Evolutionary conservation across 1,140 invertebrate genomes (phyloP), one percentile per base, ranked within the genome.

Genomic region (Eriosoma lanigerum): DNA sequence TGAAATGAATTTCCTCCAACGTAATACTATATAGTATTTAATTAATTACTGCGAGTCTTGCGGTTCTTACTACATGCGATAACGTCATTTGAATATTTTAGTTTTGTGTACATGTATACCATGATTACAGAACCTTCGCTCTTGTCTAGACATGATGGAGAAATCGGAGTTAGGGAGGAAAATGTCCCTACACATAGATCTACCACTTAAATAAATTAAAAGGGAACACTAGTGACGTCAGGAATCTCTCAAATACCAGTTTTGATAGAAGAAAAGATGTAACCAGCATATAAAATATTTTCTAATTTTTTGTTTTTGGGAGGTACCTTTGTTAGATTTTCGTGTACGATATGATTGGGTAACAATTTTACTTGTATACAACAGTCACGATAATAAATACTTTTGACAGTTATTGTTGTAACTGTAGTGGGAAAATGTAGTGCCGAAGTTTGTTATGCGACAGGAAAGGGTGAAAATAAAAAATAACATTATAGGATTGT

Each of bases 341-440:
- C 24, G 32, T 44, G 19, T 21, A n/a, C 73, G 50, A 56, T 68
- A 68, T 24, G 21, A 32, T 9, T 5, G 19, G 24, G 29, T 75
- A 56, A 58, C 72, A 58, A 60, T 58, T 76, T 46, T 8, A 48
- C 50, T 26, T 44, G 73, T 46, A 76, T 29, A 76, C n/a, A 58
- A 46, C n/a, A n/a, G 38, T 38, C 32, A 38, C 6, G 21, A 52
- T 24, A 50, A 66, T 66, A 75, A 56, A 66, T n/a, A 24, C n/a
- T 60, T 76, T 76, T 76, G 73, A 76, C 54, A 76, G 73, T 76
- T 76, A 76, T 76, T 76, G 73, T 76, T 58, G 54, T 21, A 76
- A 58, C 54, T 54, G 48, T 56, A 17, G 50, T 32, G 70, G 8
- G 50, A n/a, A 44, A 73, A 54, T 9, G 50, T n/a, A 38, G 19